Evolutionary conservation across 2,888 invertebrate species (phyloP).

Genomic region (Epistrophe eligans): DNA sequence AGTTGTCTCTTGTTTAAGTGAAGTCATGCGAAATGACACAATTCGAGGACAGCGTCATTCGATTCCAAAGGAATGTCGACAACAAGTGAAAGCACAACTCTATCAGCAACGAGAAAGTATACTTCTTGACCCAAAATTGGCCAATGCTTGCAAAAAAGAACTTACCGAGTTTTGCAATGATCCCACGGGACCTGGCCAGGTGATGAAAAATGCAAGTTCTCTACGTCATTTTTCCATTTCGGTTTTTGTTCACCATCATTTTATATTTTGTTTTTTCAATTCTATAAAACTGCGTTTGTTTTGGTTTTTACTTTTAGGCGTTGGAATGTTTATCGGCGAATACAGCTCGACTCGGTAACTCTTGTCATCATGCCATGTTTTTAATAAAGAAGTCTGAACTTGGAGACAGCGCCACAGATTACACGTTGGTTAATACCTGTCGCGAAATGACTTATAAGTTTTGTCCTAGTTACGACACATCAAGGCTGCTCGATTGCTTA

Average conservation of each 20-base stretch:
- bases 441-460: slow-evolving; percentile 93
- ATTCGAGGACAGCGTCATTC: slow-evolving; percentile 90
- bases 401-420: slow-evolving; percentile 94
- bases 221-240: slow-evolving; percentile 38
- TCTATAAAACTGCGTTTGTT: not conserved
- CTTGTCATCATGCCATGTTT: slow-evolving; percentile 93
- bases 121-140: slow-evolving; percentile 92
- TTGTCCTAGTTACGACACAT: slow-evolving; percentile 89
- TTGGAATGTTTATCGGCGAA: slow-evolving; percentile 91
- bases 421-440: slow-evolving; percentile 92
- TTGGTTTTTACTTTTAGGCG: slow-evolving; percentile 85
- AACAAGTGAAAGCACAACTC: slow-evolving; percentile 95
- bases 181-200: slow-evolving; percentile 87
- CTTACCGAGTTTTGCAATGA: slow-evolving; percentile 89
- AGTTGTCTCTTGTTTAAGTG: slow-evolving; percentile 88
- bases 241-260: slow-evolving; percentile 40
- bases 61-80: slow-evolving; percentile 94
- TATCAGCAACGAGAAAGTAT: slow-evolving; percentile 96
- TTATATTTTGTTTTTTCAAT: not conserved
- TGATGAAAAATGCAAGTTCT: slow-evolving; percentile 83
- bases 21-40: slow-evolving; percentile 95
- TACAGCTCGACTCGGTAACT: slow-evolving; percentile 87
- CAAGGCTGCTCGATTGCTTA: slow-evolving; percentile 90
- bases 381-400: slow-evolving; percentile 93
- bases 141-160: slow-evolving; percentile 92